Conservation (phyloP, 2,888 invertebrate genomes). For the Agrochola circellaris region DNA sequence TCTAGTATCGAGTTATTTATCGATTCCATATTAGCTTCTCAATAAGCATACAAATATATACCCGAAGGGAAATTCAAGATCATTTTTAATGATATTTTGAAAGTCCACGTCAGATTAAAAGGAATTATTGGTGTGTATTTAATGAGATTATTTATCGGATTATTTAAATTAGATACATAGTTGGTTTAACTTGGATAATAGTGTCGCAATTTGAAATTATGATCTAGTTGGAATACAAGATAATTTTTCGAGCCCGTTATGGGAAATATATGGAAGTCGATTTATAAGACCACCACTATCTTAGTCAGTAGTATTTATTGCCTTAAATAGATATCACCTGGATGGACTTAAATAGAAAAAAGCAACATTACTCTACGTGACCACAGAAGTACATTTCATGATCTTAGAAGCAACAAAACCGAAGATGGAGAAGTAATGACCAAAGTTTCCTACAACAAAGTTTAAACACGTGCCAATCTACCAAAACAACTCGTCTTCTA, state of each 20-base stretch:
- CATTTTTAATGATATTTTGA: constrained; percentile 78
- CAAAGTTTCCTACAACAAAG: background rate
- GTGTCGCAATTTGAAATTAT: constrained; percentile 65
- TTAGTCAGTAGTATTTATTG: constrained; percentile 1
- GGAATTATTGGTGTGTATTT: constrained; percentile 71
- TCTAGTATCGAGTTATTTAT: constrained; percentile 71
- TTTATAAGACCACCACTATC: constrained; percentile 38
- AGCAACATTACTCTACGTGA: background rate
- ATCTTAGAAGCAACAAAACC: background rate
- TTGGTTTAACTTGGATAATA: constrained; percentile 53
- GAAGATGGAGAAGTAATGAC: background rate
- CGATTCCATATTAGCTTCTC: constrained; percentile 70
- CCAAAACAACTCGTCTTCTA: background rate
- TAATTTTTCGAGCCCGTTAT: constrained; percentile 39
- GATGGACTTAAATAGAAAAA: background rate
- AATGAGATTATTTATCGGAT: constrained; percentile 68
- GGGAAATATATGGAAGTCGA: constrained; percentile 26
- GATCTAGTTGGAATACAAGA: constrained; percentile 36
- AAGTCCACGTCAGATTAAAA: constrained; percentile 73
- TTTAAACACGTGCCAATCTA: background rate
- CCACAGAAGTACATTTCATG: no score
- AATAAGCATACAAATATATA: constrained; percentile 70
- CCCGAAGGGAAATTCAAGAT: constrained; percentile 68
- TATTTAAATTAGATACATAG: constrained; percentile 62
- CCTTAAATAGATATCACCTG: constrained; percentile 13